Conservation (phyloP, 2,888 invertebrate genomes). For the Dasysyrphus albostriatus region DNA sequence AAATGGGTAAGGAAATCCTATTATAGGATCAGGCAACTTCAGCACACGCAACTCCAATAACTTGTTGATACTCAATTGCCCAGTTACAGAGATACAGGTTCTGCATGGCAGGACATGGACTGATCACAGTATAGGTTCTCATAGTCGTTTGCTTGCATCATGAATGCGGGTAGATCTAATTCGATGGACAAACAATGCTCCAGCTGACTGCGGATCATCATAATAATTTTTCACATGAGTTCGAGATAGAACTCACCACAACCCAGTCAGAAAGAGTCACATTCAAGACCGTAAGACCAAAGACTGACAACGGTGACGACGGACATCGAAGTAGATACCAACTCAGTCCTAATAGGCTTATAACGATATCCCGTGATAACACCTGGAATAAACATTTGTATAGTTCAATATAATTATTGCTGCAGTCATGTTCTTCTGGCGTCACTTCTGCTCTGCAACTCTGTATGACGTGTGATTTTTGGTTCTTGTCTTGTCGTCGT, state of each 20-base stretch:
- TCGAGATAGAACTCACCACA: background rate
- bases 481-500: background rate
- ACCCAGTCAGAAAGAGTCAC: conserved; percentile 13
- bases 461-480: conserved; percentile 32
- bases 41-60: conserved; percentile 49
- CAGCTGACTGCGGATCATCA: conserved; percentile 48
- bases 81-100: conserved; percentile 23
- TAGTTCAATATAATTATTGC: conserved; percentile 69
- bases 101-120: too few species aligned
- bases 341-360: conserved; percentile 58
- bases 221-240: conserved; percentile 12
- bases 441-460: conserved; percentile 43
- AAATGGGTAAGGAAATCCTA: conserved; percentile 39
- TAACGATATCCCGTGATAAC: conserved; percentile 62
- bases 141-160: background rate
- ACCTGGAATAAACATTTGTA: conserved; percentile 71
- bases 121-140: background rate
- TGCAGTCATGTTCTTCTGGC: conserved; percentile 62
- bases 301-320: background rate
- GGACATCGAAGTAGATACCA: conserved; percentile 2
- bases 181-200: conserved; percentile 25
- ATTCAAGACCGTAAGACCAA: background rate
- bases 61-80: conserved; percentile 32
- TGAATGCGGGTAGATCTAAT: conserved; percentile 41
- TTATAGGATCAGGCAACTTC: conserved; percentile 48